These are phyloP conservation scores for Tetranychus truncatus DNA, from an alignment of 2,888 invertebrate genomes.

Conservation along the genomic window DNA sequence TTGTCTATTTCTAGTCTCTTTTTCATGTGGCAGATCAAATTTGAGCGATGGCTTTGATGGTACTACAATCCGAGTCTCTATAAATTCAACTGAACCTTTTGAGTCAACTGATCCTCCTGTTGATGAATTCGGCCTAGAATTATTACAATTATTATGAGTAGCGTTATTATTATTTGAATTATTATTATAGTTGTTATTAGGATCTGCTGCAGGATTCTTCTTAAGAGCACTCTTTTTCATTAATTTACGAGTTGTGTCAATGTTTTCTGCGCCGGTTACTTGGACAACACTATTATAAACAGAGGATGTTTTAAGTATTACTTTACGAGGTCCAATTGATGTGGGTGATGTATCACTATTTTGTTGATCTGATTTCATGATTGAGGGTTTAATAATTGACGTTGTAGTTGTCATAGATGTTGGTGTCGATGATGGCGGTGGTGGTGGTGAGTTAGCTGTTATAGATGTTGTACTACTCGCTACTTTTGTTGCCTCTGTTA, in stretches of 20 bases:
- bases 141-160: background rate
- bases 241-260: background rate
- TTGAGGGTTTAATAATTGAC: background rate
- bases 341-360: background rate
- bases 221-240: constrained; percentile 8
- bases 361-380: background rate
- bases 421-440: background rate
- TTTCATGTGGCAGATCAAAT: background rate
- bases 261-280: background rate
- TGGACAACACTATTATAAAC: background rate
- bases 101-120: background rate
- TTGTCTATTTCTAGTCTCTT: background rate
- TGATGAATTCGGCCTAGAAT: background rate
- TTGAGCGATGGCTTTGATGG: background rate
- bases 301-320: background rate
- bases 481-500: background rate
- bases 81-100: background rate
- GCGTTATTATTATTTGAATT: background rate
- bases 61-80: constrained; percentile 1
- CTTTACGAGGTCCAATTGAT: background rate
- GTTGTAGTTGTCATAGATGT: background rate
- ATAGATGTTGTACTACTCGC: background rate
- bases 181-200: background rate
- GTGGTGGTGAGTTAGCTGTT: background rate
- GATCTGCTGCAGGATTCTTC: background rate